Evolutionary conservation across 23 tunicate genomes (phyloP), one percentile per base, ranked within the genome.

Genomic region (Botrylloides violaceus): DNA sequence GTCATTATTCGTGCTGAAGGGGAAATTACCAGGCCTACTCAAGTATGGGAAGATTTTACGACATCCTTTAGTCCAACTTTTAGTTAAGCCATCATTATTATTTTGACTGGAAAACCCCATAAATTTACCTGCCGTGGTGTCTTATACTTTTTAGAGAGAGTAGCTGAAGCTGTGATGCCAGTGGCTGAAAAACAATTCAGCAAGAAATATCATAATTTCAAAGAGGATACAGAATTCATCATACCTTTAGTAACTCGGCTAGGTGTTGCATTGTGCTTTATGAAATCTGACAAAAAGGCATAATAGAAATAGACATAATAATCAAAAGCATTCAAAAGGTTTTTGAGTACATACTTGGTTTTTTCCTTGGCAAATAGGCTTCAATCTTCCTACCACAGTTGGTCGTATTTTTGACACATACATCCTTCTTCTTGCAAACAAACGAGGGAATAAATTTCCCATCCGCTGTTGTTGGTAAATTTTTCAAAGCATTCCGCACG

Each of bases 371-470:
- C 32, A 63, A 4, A 63, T 63, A 21, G 33, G 29, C 4, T 29
- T 63, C 35, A 3, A 63, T 25, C 9, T 63, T 63, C 35, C 70
- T 4, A 23, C 7, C 70, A 63, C 70, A 63, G 29, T 63, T 63
- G 33, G 20, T 63, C 3, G 74, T 68, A 24, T 23, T 60, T 0
- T 20, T 0, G 15, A 24, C 1, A 23, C 0, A n/a, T 18, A 60
- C 32, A 1, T 27, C 0, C 2, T 43, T 68, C 57, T 12, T 26
- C 1, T 1, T 37, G 23, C 32, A 9, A 32, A 18, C 2, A 37
- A 68, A 68, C 4, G 37, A 31, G 9, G 74, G 74, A 37, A 68
- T 68, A 43, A 37, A 68, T 68, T 68, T 68, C 2, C 74, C 74
- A 22, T 68, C 47, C 3, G 23, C 58, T 26, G 36, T 68, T 19